Percentiles rank a stretch among this genome's conserved stretches.
These are phyloP conservation scores for Bugulina stolonifera DNA, from an alignment of 2,888 invertebrate species.

Conservation along the genomic window DNA sequence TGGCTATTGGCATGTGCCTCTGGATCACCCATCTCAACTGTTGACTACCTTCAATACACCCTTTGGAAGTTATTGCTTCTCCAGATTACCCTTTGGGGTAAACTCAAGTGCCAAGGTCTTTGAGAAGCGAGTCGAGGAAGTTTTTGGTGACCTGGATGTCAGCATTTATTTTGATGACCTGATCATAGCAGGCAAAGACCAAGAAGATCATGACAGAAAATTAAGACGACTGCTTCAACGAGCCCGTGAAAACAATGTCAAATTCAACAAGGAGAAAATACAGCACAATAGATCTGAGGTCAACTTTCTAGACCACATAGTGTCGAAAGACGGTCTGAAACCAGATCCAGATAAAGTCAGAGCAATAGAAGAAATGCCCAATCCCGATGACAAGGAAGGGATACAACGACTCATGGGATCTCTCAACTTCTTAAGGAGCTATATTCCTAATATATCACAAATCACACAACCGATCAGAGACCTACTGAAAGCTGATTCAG, in stretches of 20 bases:
- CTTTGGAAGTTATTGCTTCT: constrained; percentile 26
- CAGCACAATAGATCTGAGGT: too few relatives aligned
- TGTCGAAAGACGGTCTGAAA: constrained; percentile 30
- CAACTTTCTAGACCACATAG: constrained; percentile 30
- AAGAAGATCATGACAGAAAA: constrained; percentile 31
- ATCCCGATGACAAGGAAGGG: constrained; percentile 28
- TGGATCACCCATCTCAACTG: constrained; percentile 30
- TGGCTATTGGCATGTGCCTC: constrained; percentile 33
- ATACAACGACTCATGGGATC: constrained; percentile 30
- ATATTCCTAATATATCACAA: constrained; percentile 31
- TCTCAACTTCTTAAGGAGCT: constrained; percentile 30
- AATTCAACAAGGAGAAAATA: constrained; percentile 32
- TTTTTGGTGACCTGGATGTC: constrained; percentile 30
- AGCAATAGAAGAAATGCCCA: too few relatives aligned
- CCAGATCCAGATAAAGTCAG: too few relatives aligned
- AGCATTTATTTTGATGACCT: constrained; percentile 31
- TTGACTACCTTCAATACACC: constrained; percentile 33
- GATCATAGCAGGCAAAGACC: constrained; percentile 30
- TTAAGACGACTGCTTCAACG: constrained; percentile 30
- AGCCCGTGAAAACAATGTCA: constrained; percentile 29
- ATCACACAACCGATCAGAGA: constrained; percentile 31
- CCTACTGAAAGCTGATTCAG: constrained; percentile 29
- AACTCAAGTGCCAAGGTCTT: not conserved
- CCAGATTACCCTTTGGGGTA: not conserved
- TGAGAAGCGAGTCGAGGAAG: constrained; percentile 27